A percentile compares a stretch with the other conserved stretches of the same genome.
Conservation (phyloP, 2,113 vertebrate genomes). For the Hippocampus comes region DNA sequence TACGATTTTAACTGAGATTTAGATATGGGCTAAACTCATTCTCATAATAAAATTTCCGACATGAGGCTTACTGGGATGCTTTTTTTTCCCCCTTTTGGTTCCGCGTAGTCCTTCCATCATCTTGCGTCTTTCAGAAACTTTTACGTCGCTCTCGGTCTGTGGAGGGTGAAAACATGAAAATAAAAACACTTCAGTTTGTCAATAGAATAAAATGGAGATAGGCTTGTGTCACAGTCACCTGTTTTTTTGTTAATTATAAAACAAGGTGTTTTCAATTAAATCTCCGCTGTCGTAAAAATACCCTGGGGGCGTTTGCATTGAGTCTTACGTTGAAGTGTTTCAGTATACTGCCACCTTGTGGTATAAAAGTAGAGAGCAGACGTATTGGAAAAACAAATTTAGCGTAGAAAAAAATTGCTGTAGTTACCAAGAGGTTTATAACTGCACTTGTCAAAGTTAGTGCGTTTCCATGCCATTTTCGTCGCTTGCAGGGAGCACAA, state of each 20-base stretch:
- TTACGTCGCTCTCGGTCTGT: background rate
- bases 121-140: background rate
- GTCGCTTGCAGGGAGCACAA: background rate
- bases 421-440: background rate
- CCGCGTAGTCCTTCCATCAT: too few relatives aligned
- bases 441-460: too few relatives aligned
- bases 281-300: background rate
- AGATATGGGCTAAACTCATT: background rate
- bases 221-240: too few relatives aligned
- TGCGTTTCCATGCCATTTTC: background rate
- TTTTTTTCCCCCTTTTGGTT: background rate
- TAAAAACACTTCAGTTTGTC: background rate
- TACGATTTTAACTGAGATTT: too few relatives aligned
- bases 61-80: background rate
- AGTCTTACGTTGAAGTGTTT: background rate
- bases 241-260: background rate
- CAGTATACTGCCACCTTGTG: background rate
- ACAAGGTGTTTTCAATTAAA: background rate
- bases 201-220: background rate
- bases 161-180: background rate
- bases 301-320: background rate
- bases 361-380: background rate
- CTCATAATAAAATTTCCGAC: background rate
- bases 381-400: background rate
- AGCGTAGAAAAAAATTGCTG: background rate